Evolutionary conservation across 2,888 invertebrate genomes (phyloP), one percentile per base, ranked within the genome.

Genomic region (Strigamia crassipes): DNA sequence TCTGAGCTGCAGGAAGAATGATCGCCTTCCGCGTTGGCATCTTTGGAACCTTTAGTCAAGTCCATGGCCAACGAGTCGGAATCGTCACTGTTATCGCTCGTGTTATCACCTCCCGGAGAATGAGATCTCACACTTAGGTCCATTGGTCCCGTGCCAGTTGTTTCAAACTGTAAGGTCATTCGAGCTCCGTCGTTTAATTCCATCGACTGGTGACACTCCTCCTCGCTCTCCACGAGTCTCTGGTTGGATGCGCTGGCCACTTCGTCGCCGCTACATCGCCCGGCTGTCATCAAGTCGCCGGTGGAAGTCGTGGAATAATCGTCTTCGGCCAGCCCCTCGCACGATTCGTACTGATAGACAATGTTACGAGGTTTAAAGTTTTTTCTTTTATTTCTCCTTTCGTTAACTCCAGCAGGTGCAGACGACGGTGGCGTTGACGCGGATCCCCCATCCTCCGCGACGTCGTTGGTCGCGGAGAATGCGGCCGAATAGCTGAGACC

Each of bases 311-410:
- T 73, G 73, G 73, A 73, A 73, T 73, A 73, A 31, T 84, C 84
- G 38, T 51, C 73, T n/a, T 80, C 81, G 13, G 61, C 73, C 80
- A 77, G 77, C 15, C 83, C 82, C 42, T 81, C 81, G 56, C 81
- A 81, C 23, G 81, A 41, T 46, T 81, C 81, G 79, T 84, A 83
- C n/a, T 84, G 83, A 56, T 85, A 85, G 9, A 86, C 85, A 82
- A 93, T 92, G 87, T 93, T 94, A 85, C 94, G 89, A 0, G 94
- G 94, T 85, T 93, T 92, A 88, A 94, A 93, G 87, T 94, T 93
- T 88, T 94, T 94, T 85, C 94, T 89, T 85, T 93, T 93, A 89
- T 93, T 93, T 85, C 92, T 90, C 87, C 92, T 92, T 66, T 38
- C 41, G 34, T 13, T 21, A 21, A 38, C 21, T 78, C 79, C 79